These are phyloP conservation scores for Dendrocincla tyrannina DNA, from an alignment of 2,797 vertebrate genomes.

Conservation along the genomic window DNA sequence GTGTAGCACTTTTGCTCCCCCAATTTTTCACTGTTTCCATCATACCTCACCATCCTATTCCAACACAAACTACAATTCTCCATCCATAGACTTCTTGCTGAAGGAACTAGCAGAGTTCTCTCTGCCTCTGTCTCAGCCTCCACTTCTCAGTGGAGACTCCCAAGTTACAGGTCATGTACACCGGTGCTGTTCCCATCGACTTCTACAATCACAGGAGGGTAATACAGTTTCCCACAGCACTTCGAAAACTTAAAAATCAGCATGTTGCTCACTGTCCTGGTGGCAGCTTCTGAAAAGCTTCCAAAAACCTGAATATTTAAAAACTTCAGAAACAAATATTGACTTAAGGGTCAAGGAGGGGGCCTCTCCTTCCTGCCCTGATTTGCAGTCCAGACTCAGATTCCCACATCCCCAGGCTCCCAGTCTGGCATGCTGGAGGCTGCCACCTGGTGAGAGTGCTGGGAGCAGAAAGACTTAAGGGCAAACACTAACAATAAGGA, in stretches of 20 bases:
- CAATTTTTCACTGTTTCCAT: not conserved
- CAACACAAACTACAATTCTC: not conserved
- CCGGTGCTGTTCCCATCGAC: accelerated
- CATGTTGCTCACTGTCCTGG: not conserved
- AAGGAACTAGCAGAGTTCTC: not conserved
- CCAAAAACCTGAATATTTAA: accelerated
- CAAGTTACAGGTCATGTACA: not conserved
- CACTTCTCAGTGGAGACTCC: not conserved
- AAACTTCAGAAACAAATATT: not conserved
- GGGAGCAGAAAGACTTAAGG: not conserved
- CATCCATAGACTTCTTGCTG: not conserved
- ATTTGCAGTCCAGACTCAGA: not conserved
- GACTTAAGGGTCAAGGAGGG: too few species aligned
- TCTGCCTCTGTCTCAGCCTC: not conserved
- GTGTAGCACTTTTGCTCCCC: not conserved
- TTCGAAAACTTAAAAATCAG: too few species aligned
- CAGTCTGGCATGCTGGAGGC: not conserved
- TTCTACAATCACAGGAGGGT: not conserved
- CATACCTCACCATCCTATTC: not conserved
- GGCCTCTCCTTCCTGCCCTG: not conserved
- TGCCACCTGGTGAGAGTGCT: constrained; percentile 25
- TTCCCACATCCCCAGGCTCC: not conserved
- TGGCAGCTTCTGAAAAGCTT: not conserved
- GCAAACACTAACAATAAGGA: not conserved
- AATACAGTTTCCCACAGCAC: not conserved